These are phyloP conservation scores for Bombus pyrosoma DNA, from an alignment of 1,140 invertebrate genomes.

Conservation along the genomic window DNA sequence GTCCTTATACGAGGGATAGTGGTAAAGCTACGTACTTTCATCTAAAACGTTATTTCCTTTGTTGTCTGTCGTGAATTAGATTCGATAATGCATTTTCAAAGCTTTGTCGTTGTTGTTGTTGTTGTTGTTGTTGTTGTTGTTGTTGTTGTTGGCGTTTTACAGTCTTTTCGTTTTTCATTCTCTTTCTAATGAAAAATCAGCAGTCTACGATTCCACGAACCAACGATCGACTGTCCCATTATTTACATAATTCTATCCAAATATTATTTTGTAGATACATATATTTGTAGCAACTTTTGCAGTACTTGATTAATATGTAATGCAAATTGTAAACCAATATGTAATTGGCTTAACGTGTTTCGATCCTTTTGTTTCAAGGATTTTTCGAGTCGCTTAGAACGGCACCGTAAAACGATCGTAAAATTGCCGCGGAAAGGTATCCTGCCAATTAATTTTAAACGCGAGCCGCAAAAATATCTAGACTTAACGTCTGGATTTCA, in stretches of 20 bases:
- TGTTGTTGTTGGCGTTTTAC: neutral
- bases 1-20: no score
- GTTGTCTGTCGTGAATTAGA: neutral
- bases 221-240: neutral
- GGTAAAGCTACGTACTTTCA: neutral
- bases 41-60: neutral
- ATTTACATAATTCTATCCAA: no score
- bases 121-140: no score
- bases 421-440: neutral
- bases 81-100: neutral
- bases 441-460: conserved; percentile 32
- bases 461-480: conserved; percentile 16
- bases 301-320: no score
- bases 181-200: neutral
- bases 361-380: neutral
- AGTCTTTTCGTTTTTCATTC: neutral
- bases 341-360: no score
- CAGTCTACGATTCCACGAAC: neutral
- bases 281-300: no score
- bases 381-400: neutral
- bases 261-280: no score
- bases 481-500: neutral
- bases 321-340: no score
- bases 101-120: neutral
- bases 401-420: neutral